Conservation (phyloP, 1,140 invertebrate genomes). For the Megathymus violae region DNA sequence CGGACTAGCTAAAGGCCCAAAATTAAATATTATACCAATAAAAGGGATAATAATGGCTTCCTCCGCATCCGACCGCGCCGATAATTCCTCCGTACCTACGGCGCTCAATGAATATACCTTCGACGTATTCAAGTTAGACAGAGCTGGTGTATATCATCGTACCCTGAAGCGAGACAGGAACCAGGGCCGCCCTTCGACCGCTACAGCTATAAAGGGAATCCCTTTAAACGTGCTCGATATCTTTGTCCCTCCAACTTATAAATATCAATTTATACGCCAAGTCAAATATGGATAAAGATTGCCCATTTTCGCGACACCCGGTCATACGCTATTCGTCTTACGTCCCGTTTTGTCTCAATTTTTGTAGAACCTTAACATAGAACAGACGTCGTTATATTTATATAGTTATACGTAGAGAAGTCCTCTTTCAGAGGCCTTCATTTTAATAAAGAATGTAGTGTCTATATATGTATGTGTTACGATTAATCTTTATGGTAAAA, state of each 20-base stretch:
- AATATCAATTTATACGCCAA: slow-evolving; percentile 82
- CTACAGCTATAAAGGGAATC: slow-evolving; percentile 80
- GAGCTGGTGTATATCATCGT: slow-evolving; percentile 78
- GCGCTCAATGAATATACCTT: slow-evolving; percentile 78
- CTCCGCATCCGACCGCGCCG: slow-evolving; percentile 68
- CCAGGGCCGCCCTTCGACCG: slow-evolving; percentile 60
- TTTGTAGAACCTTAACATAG: slow-evolving; percentile 61
- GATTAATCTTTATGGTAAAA: no score
- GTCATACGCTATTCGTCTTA: slow-evolving; percentile 65
- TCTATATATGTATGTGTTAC: no score
- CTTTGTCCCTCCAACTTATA: slow-evolving; percentile 76
- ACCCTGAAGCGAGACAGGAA: slow-evolving; percentile 74
- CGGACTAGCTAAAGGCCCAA: slow-evolving; percentile 69
- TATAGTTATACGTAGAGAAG: not conserved
- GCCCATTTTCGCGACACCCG: slow-evolving; percentile 70
- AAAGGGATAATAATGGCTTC: slow-evolving; percentile 80
- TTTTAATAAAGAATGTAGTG: no score
- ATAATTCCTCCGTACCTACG: slow-evolving; percentile 66
- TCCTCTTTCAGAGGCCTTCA: no score
- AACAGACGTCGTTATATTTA: no score
- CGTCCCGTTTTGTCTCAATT: slow-evolving; percentile 60
- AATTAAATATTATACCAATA: slow-evolving; percentile 84
- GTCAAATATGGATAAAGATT: slow-evolving; percentile 72
- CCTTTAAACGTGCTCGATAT: slow-evolving; percentile 70
- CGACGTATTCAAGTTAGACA: slow-evolving; percentile 77